These are phyloP conservation scores for Notiomystis cincta DNA, from an alignment of 2,113 vertebrate species.

Conservation along the genomic window DNA sequence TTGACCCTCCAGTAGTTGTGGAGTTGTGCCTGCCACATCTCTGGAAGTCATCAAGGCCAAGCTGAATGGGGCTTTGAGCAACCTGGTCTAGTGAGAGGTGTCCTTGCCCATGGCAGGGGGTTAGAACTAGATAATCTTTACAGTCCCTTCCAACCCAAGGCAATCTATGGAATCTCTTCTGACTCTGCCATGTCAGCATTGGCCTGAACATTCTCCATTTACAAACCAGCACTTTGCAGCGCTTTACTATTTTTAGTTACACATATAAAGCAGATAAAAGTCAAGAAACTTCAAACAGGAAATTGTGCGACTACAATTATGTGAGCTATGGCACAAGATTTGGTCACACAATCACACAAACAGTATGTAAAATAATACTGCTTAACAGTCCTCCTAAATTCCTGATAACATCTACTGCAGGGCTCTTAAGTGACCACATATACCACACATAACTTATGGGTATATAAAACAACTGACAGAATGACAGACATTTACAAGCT, in stretches of 20 bases:
- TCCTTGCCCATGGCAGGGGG: not conserved
- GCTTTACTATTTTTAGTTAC: not conserved
- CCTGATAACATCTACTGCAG: not conserved
- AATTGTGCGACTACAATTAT: not conserved
- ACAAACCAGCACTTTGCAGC: not conserved
- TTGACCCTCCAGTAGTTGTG: not conserved
- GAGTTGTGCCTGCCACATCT: not conserved
- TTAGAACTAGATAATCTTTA: not conserved
- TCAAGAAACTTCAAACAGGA: not conserved
- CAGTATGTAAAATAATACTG: not conserved
- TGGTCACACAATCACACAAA: not conserved
- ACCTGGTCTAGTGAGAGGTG: not conserved
- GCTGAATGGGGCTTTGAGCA: not conserved
- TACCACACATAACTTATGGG: not conserved
- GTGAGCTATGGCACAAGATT: not conserved
- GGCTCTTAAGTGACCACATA: not conserved
- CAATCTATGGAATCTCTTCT: not conserved
- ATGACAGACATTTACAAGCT: not conserved
- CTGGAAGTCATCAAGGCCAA: not conserved
- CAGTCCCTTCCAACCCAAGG: not conserved
- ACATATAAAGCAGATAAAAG: not conserved
- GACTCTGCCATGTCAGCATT: not conserved
- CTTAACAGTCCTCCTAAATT: not conserved
- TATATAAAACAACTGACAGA: not conserved
- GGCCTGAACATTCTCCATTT: not conserved